phyloP scores from a whole-genome alignment of 2,888 invertebrate species.

The Drosophila multiciliata region DNA sequence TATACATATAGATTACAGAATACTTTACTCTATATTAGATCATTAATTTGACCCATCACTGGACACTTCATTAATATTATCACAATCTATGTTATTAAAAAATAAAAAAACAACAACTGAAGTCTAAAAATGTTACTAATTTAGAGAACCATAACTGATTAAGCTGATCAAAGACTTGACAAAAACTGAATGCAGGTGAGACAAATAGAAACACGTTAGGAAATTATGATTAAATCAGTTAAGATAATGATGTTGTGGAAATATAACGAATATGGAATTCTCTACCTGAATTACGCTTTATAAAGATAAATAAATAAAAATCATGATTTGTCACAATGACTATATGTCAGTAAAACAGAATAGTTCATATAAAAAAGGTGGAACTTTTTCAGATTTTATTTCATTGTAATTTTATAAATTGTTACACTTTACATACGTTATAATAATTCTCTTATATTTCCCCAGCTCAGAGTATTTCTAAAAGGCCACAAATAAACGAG shows the following conservation, averaged over 20 bases:
- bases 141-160: constrained; percentile 73
- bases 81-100: constrained; percentile 31
- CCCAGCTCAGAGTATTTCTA: constrained; percentile 26
- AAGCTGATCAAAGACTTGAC: constrained; percentile 71
- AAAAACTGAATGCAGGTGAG: constrained; percentile 37
- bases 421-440: background rate
- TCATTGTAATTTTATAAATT: background rate
- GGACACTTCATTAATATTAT: constrained; percentile 65
- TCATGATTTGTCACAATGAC: too few species aligned
- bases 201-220: constrained; percentile 28
- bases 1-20: constrained; percentile 9
- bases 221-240: constrained; percentile 36
- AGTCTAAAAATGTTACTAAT: constrained; percentile 54
- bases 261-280: constrained; percentile 37
- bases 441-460: background rate
- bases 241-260: constrained; percentile 2
- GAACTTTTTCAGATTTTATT: background rate
- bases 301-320: background rate
- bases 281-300: background rate
- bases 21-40: too few species aligned
- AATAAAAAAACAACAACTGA: constrained; percentile 20
- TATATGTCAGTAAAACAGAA: background rate
- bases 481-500: constrained; percentile 43
- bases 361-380: background rate
- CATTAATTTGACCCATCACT: constrained; percentile 10